Base-by-base conservation (phyloP, 2,113 vertebrate genomes). In the Lamprologus lemairii region DNA sequence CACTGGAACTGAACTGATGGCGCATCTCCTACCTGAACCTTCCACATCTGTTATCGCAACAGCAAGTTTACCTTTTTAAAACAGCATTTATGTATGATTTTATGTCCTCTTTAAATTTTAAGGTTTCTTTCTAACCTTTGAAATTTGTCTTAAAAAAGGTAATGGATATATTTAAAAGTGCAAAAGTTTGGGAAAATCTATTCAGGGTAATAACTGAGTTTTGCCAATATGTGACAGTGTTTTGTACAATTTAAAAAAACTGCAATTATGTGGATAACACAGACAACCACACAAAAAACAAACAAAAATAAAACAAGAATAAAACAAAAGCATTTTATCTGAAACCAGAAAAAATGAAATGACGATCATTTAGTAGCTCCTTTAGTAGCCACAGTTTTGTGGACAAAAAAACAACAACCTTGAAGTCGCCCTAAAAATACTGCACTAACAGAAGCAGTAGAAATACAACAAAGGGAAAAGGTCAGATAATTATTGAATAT, bases 401-500 rank as follows among this genome's bases (percentile, higher is more conserved):
- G 11, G 13, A 3, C 21, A 19, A 26, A 71, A 71, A 31, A 71
- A 73, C 19, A 83, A 54, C 11, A 21, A 12, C 51, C 53, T 86
- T 33, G 45, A 55, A 51, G 75, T 73, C 10, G 3, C 19, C 28
- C 78, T 35, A 73, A 80, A 21, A 45, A 85, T 68, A 28, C 51
- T 1, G 40, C 80, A 13, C n/a, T 37, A 35, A 63, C 75, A 63
- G 89, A 88, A 81, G 86, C 88, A 82, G 71, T 80, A 90, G 91
- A 88, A 89, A 89, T 85, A 92, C 86, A 87, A 87, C 84, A 85
- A 51, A 82, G 73, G 45, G 82, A 90, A 91, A 94, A 94, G 93
- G 93, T 94, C 94, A 93, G 83, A 94, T 93, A 90, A 95, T 95
- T 95, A 94, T 93, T 92, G 91, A 92, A 95, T 88, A 93, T 95